phyloP scores from a whole-genome alignment of 1,140 invertebrate genomes.

The Drosophila elegans region DNA sequence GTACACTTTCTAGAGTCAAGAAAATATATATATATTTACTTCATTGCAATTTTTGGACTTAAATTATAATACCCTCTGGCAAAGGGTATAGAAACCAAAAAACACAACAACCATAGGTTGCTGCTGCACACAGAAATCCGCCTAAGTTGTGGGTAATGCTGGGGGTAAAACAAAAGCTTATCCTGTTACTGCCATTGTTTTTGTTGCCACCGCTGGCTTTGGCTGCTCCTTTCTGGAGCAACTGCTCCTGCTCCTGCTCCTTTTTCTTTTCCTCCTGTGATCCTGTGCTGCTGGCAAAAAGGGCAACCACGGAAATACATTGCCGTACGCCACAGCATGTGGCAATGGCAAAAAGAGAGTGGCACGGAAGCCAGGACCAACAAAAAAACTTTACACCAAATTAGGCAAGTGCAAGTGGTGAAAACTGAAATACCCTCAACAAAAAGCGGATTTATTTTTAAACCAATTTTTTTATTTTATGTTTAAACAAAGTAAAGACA shows the following conservation, averaged over 20 bases:
- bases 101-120: slow-evolving; percentile 36
- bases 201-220: slow-evolving; percentile 7
- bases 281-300: slow-evolving; percentile 31
- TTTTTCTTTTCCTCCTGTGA: background rate
- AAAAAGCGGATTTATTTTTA: background rate
- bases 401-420: slow-evolving; percentile 25
- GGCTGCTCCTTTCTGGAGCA: slow-evolving; percentile 6
- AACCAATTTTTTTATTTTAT: too few relatives aligned
- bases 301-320: slow-evolving; percentile 75
- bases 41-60: too few relatives aligned
- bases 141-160: slow-evolving; percentile 80
- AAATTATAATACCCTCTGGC: too few relatives aligned
- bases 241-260: slow-evolving; percentile 3
- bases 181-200: slow-evolving; percentile 67
- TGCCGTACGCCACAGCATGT: slow-evolving; percentile 76
- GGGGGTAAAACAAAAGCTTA: slow-evolving; percentile 83
- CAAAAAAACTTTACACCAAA: slow-evolving; percentile 47
- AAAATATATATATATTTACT: too few relatives aligned
- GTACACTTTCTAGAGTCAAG: too few relatives aligned
- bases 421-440: slow-evolving; percentile 15
- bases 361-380: slow-evolving; percentile 30
- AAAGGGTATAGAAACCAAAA: slow-evolving; percentile 1
- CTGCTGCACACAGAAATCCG: slow-evolving; percentile 63
- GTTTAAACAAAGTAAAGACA: too few relatives aligned
- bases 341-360: slow-evolving; percentile 30